Conservation (phyloP, 1,140 invertebrate species). For the Sarcophaga bullata region DNA sequence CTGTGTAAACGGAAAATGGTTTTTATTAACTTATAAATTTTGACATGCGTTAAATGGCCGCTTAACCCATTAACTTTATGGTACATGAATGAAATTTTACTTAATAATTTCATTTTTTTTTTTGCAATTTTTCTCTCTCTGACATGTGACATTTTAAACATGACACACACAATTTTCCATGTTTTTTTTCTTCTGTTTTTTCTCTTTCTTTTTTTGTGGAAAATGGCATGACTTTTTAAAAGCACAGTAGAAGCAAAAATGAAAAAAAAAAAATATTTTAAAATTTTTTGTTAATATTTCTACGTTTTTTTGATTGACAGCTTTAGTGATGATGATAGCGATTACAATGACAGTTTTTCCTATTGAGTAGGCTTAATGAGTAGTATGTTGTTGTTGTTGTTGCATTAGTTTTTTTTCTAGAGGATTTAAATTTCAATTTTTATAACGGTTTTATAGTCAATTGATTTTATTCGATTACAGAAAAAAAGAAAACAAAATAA, state of each 20-base stretch:
- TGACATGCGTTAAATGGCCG: conserved; percentile 20
- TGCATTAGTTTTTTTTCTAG: neutral
- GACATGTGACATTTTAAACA: conserved; percentile 15
- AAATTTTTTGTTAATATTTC: neutral
- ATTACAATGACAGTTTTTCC: conserved; percentile 3
- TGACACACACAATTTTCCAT: neutral
- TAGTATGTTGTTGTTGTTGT: neutral
- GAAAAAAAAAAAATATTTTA: neutral
- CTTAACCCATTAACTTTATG: conserved; percentile 13
- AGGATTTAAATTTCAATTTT: conserved; percentile 5
- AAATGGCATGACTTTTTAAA: neutral
- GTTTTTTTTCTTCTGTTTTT: neutral
- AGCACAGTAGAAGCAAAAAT: neutral
- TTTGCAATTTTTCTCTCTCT: neutral
- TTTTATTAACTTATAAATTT: neutral
- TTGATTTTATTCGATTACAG: neutral
- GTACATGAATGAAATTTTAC: too few species aligned
- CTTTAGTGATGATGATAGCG: neutral
- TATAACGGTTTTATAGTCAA: neutral
- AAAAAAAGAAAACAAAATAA: too few species aligned
- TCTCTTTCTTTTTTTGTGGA: neutral
- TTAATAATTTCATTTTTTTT: neutral
- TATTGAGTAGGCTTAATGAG: conserved; percentile 4
- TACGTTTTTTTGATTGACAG: neutral
- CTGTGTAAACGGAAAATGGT: neutral